Evolutionary conservation across 1,140 invertebrate species (phyloP).

Genomic region (Dendroctonus ponderosae): DNA sequence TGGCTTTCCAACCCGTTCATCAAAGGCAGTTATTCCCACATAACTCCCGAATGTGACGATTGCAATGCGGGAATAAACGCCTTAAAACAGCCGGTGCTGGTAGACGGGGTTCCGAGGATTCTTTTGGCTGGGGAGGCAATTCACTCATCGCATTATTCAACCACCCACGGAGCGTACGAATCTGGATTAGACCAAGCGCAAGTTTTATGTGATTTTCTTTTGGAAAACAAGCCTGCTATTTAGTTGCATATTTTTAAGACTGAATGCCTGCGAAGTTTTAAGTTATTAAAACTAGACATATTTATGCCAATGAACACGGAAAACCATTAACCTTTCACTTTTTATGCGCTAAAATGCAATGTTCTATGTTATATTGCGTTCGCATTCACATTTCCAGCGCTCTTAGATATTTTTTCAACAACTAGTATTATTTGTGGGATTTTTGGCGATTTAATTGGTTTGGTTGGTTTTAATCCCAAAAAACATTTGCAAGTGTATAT

Average conservation of each 20-base stretch:
- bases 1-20: conserved; percentile 65
- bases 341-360: too few relatives aligned
- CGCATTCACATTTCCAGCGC: too few relatives aligned
- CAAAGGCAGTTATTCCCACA: conserved; percentile 65
- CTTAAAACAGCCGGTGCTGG: conserved; percentile 33
- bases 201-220: conserved; percentile 45
- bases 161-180: conserved; percentile 67
- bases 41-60: conserved; percentile 55
- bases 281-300: too few relatives aligned
- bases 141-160: conserved; percentile 68
- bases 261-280: too few relatives aligned
- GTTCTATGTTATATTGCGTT: too few relatives aligned
- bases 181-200: conserved; percentile 57
- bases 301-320: too few relatives aligned
- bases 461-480: too few relatives aligned
- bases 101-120: conserved; percentile 54
- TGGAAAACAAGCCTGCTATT: not conserved
- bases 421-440: too few relatives aligned
- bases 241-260: not conserved
- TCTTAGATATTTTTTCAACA: too few relatives aligned
- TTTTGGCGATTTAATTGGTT: too few relatives aligned
- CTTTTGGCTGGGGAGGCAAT: conserved; percentile 75
- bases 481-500: too few relatives aligned
- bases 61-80: conserved; percentile 22
- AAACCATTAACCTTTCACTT: too few relatives aligned